Evolutionary conservation across 2,888 invertebrate genomes (phyloP).

Genomic region (Drosophila diplacantha): DNA sequence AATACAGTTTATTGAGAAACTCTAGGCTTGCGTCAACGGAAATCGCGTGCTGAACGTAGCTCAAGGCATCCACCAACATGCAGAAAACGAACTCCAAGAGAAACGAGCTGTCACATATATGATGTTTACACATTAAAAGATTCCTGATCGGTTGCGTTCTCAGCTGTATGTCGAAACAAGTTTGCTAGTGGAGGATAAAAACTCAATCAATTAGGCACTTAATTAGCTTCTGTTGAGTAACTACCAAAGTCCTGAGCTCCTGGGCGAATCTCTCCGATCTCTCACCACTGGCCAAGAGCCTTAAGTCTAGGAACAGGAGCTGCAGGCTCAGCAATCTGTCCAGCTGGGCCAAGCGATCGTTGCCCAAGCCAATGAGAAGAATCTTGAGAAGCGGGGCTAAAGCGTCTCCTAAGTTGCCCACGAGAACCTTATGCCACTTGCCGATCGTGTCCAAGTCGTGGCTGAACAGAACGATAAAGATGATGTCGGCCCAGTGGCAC

Average conservation of each 20-base stretch:
- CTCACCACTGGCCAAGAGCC: background rate
- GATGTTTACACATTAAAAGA: constrained; percentile 6
- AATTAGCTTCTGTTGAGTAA: background rate
- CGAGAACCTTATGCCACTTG: constrained; percentile 3
- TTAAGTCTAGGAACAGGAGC: constrained; percentile 15
- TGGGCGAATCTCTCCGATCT: background rate
- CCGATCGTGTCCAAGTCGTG: background rate
- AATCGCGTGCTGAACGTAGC: constrained; percentile 12
- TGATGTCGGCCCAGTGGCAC: background rate
- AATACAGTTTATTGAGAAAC: background rate
- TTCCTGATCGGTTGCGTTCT: constrained; percentile 9
- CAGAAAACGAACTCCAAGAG: constrained; percentile 10
- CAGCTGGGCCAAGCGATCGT: constrained; percentile 15
- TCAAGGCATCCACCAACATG: constrained; percentile 1
- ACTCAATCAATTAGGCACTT: background rate
- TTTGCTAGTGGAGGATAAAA: background rate
- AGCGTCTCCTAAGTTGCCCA: background rate
- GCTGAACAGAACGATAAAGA: constrained; percentile 3
- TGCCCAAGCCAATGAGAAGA: constrained; percentile 17
- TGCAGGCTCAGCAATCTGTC: constrained; percentile 2
- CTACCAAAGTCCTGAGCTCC: background rate
- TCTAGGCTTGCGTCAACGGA: background rate
- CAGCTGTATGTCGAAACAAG: constrained; percentile 6
- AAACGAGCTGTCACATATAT: constrained; percentile 10
- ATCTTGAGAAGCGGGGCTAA: constrained; percentile 18